phyloP scores from a whole-genome alignment of 2,113 vertebrate genomes.

The Austrofundulus limnaeus region DNA sequence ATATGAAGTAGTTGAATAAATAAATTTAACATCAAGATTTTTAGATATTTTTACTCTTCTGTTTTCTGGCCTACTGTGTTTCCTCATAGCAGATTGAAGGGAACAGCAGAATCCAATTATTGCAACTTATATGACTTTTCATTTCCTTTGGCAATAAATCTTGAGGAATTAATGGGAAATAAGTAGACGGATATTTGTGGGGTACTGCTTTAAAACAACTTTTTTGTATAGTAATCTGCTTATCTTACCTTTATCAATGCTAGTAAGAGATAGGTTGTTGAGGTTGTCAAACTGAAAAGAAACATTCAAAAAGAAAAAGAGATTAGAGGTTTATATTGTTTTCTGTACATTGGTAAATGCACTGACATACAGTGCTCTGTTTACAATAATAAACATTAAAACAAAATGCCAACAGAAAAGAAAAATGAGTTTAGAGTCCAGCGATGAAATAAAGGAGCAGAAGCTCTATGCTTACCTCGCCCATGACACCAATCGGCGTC shows the following conservation, averaged over 20 bases:
- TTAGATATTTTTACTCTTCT: no score
- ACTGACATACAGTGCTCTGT: neutral
- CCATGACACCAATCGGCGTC: slow-evolving; percentile 95
- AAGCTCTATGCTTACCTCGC: slow-evolving; percentile 82
- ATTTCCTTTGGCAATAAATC: no score
- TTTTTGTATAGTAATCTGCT: neutral
- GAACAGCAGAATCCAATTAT: no score
- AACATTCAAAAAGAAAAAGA: slow-evolving; percentile 2
- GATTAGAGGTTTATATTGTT: neutral
- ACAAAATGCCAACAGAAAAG: neutral
- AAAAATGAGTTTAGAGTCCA: neutral
- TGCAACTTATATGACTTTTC: no score
- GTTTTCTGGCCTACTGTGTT: no score
- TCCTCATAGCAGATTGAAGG: no score
- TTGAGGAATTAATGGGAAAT: neutral
- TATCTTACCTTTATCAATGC: slow-evolving; percentile 92
- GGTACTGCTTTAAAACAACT: no score
- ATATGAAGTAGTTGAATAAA: no score
- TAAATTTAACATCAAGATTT: no score
- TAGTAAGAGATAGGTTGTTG: slow-evolving; percentile 84
- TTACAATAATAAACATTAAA: neutral
- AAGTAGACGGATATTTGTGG: neutral
- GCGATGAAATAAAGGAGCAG: neutral
- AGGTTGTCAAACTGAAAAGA: slow-evolving; percentile 89
- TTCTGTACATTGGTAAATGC: neutral